Percentiles rank a stretch among this genome's conserved stretches.
These are phyloP conservation scores for Drosophila tsacasi DNA, from an alignment of 1,140 invertebrate species.

Conservation along the genomic window DNA sequence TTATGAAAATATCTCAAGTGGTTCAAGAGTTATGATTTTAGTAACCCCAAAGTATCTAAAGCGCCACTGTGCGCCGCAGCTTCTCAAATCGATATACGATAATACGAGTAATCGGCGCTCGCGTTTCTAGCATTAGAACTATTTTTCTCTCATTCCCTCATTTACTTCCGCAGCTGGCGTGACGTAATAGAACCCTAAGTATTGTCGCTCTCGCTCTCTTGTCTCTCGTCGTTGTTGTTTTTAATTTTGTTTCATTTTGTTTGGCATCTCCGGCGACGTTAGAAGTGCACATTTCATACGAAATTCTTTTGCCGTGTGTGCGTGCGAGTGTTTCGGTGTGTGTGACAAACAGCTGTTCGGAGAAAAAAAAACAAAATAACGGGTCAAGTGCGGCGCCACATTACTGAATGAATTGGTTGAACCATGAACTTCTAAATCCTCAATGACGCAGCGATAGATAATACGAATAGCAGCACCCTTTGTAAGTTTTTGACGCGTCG, in stretches of 20 bases:
- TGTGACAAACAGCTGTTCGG: conserved; percentile 29
- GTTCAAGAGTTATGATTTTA: too few relatives aligned
- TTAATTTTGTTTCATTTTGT: conserved; percentile 24
- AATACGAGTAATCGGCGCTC: background rate
- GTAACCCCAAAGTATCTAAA: too few relatives aligned
- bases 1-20: too few relatives aligned
- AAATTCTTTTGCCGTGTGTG: conserved; percentile 5
- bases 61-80: background rate
- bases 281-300: conserved; percentile 16
- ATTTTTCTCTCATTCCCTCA: background rate
- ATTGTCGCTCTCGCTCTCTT: conserved; percentile 8
- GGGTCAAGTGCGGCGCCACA: conserved; percentile 1
- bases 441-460: conserved; percentile 34
- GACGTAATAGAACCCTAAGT: conserved; percentile 22
- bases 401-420: conserved; percentile 2
- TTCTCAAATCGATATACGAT: conserved; percentile 14
- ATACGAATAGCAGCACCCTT: conserved; percentile 16
- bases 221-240: conserved; percentile 19
- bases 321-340: background rate
- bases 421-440: conserved; percentile 15
- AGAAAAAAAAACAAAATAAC: conserved; percentile 5
- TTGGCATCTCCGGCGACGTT: conserved; percentile 35
- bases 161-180: conserved; percentile 9
- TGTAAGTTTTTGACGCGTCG: conserved; percentile 13
- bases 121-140: conserved; percentile 17